Base-by-base conservation (phyloP, 2,113 vertebrate species). In the Prolemur simus region DNA sequence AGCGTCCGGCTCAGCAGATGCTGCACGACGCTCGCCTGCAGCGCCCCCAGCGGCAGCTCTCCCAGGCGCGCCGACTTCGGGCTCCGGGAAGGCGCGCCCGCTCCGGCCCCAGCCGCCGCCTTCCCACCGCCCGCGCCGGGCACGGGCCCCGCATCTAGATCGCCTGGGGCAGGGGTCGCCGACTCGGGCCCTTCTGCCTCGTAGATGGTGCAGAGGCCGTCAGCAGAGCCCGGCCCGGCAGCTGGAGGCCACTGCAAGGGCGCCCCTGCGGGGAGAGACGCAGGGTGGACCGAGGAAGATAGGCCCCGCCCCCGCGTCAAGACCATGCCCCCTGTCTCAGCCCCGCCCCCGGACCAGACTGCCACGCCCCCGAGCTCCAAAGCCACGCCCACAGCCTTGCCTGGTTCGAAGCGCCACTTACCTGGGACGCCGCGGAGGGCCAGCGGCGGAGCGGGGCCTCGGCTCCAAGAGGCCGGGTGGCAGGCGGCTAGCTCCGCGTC, bases 1-100 rank as follows among this genome's bases (percentile, higher is more conserved):
- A 99, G 97, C 0, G 99, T 99, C 97, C 99, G 99, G 96, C 99
- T 99, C 97, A 99, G 99, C 95, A 99, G 98, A 98, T 99, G 99
- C 98, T 99, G 99, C 68, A 99, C 99, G 0, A 99, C 99, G 60
- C 99, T 99, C 3, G 99, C 99, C 80, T 99, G 99, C 95, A 99
- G 97, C 98, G 98, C 89, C 98, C 99, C 98, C 66, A 98, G 90
- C 96, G 98, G 66, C 92, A 97, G 58, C 97, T 98, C 98, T 74
- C 91, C 95, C 91, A 94, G 63, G 90, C 96, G 90, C 93, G 93
- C 92, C 0, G 89, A 37, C 92, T 84, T 85, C 2, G 82, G 86
- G 78, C 97, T 10, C 89, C 91, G 6, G 11, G 96, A 11, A 17
- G 97, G 2, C 13, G 85, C 63, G 92, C 94, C 85, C 1, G 84